A percentile compares a stretch with the other conserved stretches of the same genome.
Conservation (phyloP, 2,888 invertebrate species). For the Itoplectis maculator region DNA sequence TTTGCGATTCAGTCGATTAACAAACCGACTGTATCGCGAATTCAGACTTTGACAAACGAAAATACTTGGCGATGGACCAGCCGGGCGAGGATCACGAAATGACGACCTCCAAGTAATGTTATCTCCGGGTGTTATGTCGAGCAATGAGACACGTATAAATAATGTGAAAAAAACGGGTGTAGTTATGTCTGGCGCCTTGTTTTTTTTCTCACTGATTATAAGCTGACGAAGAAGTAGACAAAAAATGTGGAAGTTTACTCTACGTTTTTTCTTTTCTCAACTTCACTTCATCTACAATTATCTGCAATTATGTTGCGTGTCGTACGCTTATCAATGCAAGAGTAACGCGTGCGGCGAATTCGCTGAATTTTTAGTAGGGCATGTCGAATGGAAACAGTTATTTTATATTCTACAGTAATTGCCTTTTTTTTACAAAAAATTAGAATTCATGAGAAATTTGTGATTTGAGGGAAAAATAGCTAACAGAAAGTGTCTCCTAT, state of each 20-base stretch:
- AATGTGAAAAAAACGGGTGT: background rate
- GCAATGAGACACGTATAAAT: background rate
- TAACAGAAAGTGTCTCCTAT: no score
- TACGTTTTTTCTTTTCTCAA: background rate
- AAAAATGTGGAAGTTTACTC: background rate
- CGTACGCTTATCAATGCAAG: background rate
- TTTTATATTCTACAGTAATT: no score
- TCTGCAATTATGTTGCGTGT: background rate
- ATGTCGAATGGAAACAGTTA: no score
- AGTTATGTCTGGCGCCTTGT: background rate
- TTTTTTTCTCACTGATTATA: constrained; percentile 6
- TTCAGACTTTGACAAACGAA: background rate
- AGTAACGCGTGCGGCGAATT: no score
- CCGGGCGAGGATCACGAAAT: background rate
- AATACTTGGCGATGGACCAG: background rate
- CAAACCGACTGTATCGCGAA: background rate
- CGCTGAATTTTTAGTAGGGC: no score
- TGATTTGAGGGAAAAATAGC: no score
- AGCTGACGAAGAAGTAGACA: background rate
- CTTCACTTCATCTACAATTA: background rate
- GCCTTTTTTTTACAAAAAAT: no score
- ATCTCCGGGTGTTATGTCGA: background rate
- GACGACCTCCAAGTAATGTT: background rate
- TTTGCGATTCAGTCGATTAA: background rate
- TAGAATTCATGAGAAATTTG: no score